Evolutionary conservation across 1,140 invertebrate species (phyloP), one percentile per base, ranked within the genome.

Genomic region (Thaumatotibia leucotreta): DNA sequence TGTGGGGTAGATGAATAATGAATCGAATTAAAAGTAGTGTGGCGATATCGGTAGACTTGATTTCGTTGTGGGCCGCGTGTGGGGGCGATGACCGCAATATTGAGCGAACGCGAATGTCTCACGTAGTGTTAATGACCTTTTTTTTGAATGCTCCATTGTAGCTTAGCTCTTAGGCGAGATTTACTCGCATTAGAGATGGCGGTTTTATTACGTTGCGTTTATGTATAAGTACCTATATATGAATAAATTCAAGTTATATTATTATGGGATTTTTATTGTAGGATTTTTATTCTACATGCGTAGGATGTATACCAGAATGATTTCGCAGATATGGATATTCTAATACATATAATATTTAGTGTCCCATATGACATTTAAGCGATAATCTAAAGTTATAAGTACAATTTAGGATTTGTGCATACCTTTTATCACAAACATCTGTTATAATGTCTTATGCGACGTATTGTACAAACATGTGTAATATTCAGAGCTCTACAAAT

Each of bases 101-200:
- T 87, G 81, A 89, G 77, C 81, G 80, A 83, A 82, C 84, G 86
- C 84, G 84, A 90, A 90, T 90, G 85, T 90, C 88, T 87, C 84
- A 83, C 83, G 78, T 81, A 85, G 85, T 84, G 88, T 90, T 88
- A 89, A 88, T 88, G 85, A 90, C 85, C 88, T 84, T 86, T 83
- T 87, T 89, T 90, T 90, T 84, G 80, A 78, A 78, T 88, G 83
- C 83, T 81, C 83, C 81, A 82, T 82, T 79, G 79, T 75, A 72
- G 63, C 66, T 78, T 66, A 32, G 31, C 31, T 4, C 31, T 10
- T 32, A 52, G 50, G 50, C 23, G 20, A 52, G 50, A 52, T 27
- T 52, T 24, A 52, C 23, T 24, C 23, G 50, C 10, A 52, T 27
- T 24, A n/a, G 23, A 24, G 50, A 45, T 45, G 6, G 2, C 17